Base-by-base conservation (phyloP, 2,113 vertebrate genomes). In the Hippocampus guttulatus region DNA sequence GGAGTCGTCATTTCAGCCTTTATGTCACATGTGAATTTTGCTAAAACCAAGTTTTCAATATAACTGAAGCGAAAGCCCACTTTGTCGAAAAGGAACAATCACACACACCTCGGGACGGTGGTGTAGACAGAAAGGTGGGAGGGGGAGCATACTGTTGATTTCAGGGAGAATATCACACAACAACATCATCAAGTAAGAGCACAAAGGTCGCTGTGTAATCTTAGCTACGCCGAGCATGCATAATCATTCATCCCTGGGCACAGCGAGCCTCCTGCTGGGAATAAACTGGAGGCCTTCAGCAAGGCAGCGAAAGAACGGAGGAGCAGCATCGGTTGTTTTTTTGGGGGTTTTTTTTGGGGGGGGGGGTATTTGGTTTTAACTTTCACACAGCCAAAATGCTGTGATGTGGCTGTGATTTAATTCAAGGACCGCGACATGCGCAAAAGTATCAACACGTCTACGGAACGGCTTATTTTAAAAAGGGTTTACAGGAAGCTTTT, bases 131-230 rank as follows among this genome's bases (percentile, higher is more conserved):
- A 75, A 57, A 55, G 54, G 75, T 67, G 45, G 66, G 72, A 21
- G 67, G 73, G 68, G 83, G 73, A 70, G 83, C 75, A 69, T 68
- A 81, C 83, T 84, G 88, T 90, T 91, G 88, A 92, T 87, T 90
- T 88, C 38, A 78, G 89, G 77, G 75, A 78, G 87, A 89, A 84
- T 89, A 89, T 90, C 88, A 73, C 84, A 79, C 90, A 88, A 88
- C 90, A 83, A 87, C 74, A 93, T 93, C 89, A 91, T 92, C 92
- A 93, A 94, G 92, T 93, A 93, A 93, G 91, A 92, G 92, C 93
- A 95, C 93, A 94, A 95, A 95, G 94, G 94, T 95, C 93, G 91
- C 92, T 93, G 92, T 87, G 89, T 92, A 90, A 92, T 89, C 85
- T 88, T 86, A 93, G 91, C 91, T 86, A 92, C 93, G 93, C 92